These are phyloP conservation scores for Chironomus riparius DNA, from an alignment of 2,888 invertebrate genomes.

Conservation along the genomic window DNA sequence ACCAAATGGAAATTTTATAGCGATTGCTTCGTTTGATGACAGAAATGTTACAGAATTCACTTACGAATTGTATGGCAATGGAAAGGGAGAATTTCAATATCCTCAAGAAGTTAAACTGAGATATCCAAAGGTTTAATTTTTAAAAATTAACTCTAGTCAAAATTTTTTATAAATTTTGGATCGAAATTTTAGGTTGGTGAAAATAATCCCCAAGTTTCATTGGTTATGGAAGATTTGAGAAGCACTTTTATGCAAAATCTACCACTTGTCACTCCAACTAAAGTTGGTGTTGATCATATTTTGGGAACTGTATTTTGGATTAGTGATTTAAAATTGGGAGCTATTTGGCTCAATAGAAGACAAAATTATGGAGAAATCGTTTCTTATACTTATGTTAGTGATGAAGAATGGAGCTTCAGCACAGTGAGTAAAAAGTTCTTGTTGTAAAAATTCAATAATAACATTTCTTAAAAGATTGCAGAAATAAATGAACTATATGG, in stretches of 20 bases:
- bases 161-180: no score
- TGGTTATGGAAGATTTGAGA: no score
- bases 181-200: constrained; percentile 33
- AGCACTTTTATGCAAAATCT: no score
- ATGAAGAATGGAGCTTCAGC: neutral
- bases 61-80: constrained; percentile 58
- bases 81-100: constrained; percentile 54
- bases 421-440: neutral
- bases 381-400: constrained; percentile 30
- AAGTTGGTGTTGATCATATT: constrained; percentile 54
- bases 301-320: constrained; percentile 67
- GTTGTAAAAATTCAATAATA: no score
- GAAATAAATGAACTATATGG: constrained; percentile 53
- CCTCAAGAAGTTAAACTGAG: constrained; percentile 55
- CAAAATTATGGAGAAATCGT: constrained; percentile 53
- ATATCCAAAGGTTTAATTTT: constrained; percentile 67
- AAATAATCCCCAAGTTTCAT: no score
- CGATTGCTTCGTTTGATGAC: constrained; percentile 65
- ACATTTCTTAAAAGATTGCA: constrained; percentile 41
- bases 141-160: no score
- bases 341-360: constrained; percentile 75
- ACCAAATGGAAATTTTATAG: constrained; percentile 55
- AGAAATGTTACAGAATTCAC: constrained; percentile 54
- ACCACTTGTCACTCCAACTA: no score
- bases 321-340: constrained; percentile 53